Conservation (phyloP, 1,140 invertebrate genomes). For the Apocrypta bakeri region DNA sequence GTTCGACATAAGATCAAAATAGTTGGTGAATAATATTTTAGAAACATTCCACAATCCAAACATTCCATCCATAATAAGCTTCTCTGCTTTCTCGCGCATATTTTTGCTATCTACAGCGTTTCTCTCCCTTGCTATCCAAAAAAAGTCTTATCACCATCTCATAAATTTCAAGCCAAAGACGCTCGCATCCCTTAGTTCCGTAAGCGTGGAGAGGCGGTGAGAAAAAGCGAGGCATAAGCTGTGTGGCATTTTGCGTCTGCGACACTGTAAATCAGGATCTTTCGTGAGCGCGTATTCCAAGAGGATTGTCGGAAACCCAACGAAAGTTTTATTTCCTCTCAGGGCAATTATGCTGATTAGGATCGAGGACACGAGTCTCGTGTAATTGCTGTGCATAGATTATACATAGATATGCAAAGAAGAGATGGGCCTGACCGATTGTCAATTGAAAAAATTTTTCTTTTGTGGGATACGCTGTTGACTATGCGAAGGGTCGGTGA, state of each 20-base stretch:
- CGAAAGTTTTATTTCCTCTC: background rate
- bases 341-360: constrained; percentile 12
- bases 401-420: background rate
- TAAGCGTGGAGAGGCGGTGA: background rate
- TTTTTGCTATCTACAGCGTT: background rate
- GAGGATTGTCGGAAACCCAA: background rate
- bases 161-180: background rate
- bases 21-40: too few relatives aligned
- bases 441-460: background rate
- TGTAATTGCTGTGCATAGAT: background rate
- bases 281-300: background rate
- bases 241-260: background rate
- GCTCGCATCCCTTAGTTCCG: background rate
- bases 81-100: too few relatives aligned
- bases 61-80: too few relatives aligned
- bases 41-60: too few relatives aligned
- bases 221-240: background rate
- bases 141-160: background rate
- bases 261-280: constrained; percentile 24
- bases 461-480: too few relatives aligned
- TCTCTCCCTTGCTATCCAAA: background rate
- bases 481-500: background rate
- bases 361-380: background rate
- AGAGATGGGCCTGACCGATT: background rate
- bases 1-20: too few relatives aligned